These are phyloP conservation scores for Heliconius eleuchia DNA, from an alignment of 1,140 invertebrate genomes.

Conservation along the genomic window DNA sequence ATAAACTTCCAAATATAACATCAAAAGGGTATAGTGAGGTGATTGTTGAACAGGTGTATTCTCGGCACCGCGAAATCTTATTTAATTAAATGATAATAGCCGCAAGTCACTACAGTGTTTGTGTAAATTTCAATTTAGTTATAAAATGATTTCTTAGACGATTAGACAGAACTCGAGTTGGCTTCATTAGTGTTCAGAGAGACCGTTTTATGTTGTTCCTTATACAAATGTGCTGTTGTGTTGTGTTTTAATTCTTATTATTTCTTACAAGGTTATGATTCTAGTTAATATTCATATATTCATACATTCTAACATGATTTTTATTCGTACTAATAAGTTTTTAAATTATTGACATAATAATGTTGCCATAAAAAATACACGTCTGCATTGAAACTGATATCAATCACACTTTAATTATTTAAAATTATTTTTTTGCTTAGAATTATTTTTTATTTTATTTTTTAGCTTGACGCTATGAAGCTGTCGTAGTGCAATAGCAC, in stretches of 20 bases:
- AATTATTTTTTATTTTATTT: too few relatives aligned
- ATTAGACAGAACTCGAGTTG: constrained; percentile 50
- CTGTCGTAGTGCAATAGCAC: too few relatives aligned
- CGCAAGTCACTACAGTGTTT: constrained; percentile 72
- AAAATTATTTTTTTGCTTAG: too few relatives aligned
- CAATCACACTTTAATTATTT: too few relatives aligned
- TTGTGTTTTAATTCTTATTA: neutral
- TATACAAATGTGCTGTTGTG: neutral
- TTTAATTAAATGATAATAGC: constrained; percentile 80
- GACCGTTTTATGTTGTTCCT: neutral
- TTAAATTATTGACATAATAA: too few relatives aligned
- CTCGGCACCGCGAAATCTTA: constrained; percentile 43
- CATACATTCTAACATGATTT: too few relatives aligned
- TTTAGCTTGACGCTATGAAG: too few relatives aligned
- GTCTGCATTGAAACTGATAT: too few relatives aligned
- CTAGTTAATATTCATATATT: too few relatives aligned
- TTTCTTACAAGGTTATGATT: too few relatives aligned
- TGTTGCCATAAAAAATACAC: too few relatives aligned
- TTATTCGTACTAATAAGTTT: too few relatives aligned
- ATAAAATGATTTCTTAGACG: constrained; percentile 63
- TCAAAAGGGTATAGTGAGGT: constrained; percentile 25
- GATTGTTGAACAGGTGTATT: constrained; percentile 30
- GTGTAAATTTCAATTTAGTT: constrained; percentile 74
- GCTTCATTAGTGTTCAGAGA: constrained; percentile 40
- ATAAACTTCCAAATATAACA: constrained; percentile 32